Base-by-base conservation (phyloP, 2,888 invertebrate species). In the Zygothrica quintamaculata region DNA sequence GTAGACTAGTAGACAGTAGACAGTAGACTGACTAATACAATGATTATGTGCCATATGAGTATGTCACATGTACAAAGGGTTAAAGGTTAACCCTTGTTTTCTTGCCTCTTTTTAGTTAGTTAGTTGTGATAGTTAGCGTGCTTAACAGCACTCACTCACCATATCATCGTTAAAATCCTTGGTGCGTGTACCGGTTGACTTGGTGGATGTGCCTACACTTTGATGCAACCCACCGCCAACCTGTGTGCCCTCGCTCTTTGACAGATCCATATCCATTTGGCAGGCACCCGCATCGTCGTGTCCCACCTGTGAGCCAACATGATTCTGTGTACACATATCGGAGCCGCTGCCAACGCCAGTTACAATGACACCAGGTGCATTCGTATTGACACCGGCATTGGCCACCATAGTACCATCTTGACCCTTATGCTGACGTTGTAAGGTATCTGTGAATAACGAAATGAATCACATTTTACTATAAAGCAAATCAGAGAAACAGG, bases 231-330 rank as follows among this genome's bases (percentile, higher is more conserved):
- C 81, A 1, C 95, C 96, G 9, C 96, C 96, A 0, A 95, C 96
- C 89, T 96, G 96, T 1, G 96, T 96, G 0, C 96, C 96, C 90
- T 96, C 96, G 0, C 95, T 96, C 89, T 94, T 94, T 5, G 93
- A 92, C 55, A 92, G 92, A 88, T 94, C 93, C 92, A 94, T 86
- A 92, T 92, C 80, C 93, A 94, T 85, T 64, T 88, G 88, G 51
- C 76, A 84, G 91, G 85, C 92, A 92, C 66, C 91, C 18, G 78
- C 77, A 89, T 90, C 73, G 90, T 90, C 91, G 90, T 92, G 82
- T 11, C 91, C 90, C 77, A 90, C 90, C 80, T 91, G 94, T 13
- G 94, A 93, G 58, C 93, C 94, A 86, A 95, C 94, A 88, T 93
- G 94, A 87, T 94, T 94, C 88, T 95, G 95, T 29, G 94, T 93